These are phyloP conservation scores for Trogon surrucura DNA, from an alignment of 2,113 vertebrate genomes.

Conservation along the genomic window DNA sequence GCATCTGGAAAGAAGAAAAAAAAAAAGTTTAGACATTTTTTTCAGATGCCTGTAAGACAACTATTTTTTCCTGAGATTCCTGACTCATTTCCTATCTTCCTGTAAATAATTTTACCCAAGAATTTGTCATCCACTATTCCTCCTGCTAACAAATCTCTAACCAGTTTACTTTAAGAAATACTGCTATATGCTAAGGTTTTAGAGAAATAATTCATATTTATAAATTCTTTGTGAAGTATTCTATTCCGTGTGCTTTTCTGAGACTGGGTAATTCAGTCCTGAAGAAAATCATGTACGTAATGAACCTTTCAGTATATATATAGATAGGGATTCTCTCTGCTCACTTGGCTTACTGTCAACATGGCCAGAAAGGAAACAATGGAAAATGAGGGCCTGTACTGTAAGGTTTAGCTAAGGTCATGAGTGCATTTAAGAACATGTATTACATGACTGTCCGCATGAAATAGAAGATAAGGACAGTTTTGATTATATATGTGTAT, in stretches of 20 bases:
- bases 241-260: background rate
- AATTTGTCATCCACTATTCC: constrained; percentile 39
- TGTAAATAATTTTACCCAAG: constrained; percentile 47
- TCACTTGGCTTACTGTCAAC: background rate
- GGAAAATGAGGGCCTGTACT: background rate
- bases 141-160: background rate
- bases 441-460: background rate
- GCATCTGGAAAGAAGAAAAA: background rate
- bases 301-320: background rate
- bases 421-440: background rate
- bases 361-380: background rate
- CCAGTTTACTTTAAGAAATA: constrained; percentile 23
- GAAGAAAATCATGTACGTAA: background rate
- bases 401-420: constrained; percentile 32
- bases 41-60: constrained; percentile 32
- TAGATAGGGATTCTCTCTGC: background rate
- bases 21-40: background rate
- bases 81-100: constrained; percentile 71
- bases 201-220: background rate
- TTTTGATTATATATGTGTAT: background rate
- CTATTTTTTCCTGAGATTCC: constrained; percentile 45
- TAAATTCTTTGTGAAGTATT: background rate
- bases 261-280: background rate
- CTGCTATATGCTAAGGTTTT: background rate
- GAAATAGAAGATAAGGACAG: background rate